Evolutionary conservation across 2,888 invertebrate genomes (phyloP).

Genomic region (Trilocha varians): DNA sequence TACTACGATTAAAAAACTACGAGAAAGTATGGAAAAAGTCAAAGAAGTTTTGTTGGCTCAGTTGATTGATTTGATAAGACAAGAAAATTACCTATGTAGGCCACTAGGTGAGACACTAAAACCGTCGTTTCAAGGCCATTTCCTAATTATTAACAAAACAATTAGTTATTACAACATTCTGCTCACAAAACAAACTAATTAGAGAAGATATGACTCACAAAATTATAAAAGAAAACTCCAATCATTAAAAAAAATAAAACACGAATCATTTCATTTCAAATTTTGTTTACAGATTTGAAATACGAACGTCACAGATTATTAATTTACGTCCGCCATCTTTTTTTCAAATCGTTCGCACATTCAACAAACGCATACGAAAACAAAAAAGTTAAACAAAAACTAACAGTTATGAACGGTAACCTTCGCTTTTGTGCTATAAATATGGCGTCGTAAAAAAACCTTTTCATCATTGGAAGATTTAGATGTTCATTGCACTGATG

Average conservation of each 20-base stretch:
- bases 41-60: too few relatives aligned
- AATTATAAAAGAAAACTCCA: too few relatives aligned
- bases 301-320: background rate
- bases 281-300: background rate
- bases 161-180: too few relatives aligned
- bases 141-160: too few relatives aligned
- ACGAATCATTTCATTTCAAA: background rate
- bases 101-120: too few relatives aligned
- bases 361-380: background rate
- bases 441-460: background rate
- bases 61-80: too few relatives aligned
- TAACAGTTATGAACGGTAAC: background rate
- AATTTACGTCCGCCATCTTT: background rate
- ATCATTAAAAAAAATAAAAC: background rate
- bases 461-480: background rate
- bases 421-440: background rate
- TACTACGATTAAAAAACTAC: too few relatives aligned
- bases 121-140: too few relatives aligned
- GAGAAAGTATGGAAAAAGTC: too few relatives aligned
- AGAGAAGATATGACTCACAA: too few relatives aligned
- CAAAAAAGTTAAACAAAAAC: background rate
- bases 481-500: background rate
- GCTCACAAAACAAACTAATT: too few relatives aligned
- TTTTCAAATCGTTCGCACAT: background rate
- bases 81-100: too few relatives aligned